These are phyloP conservation scores for Romanogobio albipinnatus DNA, from an alignment of 2,113 vertebrate genomes.

Conservation along the genomic window DNA sequence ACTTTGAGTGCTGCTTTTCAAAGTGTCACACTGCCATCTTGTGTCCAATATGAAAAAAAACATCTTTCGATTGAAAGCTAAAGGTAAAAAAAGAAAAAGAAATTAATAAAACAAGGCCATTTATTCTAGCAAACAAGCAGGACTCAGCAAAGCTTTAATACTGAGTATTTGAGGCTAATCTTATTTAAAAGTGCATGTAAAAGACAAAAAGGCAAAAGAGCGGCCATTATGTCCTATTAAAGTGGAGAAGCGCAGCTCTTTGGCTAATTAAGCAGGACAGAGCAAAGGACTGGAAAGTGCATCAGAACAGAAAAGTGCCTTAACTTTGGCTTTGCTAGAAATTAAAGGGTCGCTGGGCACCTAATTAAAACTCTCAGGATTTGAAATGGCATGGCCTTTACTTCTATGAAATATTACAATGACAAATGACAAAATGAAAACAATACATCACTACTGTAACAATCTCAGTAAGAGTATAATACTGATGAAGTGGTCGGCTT, in stretches of 20 bases:
- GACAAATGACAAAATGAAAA: conserved; percentile 32
- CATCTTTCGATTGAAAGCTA: neutral
- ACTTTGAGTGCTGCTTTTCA: neutral
- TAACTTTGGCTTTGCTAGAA: conserved; percentile 35
- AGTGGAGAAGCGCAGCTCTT: neutral
- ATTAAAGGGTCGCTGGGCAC: conserved; percentile 37
- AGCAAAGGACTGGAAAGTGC: conserved; percentile 31
- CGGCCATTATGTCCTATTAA: conserved; percentile 34
- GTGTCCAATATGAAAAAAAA: conserved; percentile 23
- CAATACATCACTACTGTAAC: conserved; percentile 35
- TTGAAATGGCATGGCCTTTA: conserved; percentile 16
- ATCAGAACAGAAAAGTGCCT: conserved; percentile 17
- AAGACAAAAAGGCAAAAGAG: conserved; percentile 31
- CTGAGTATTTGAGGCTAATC: neutral
- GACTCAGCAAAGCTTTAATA: neutral
- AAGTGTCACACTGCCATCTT: conserved; percentile 58
- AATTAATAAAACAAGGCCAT: neutral
- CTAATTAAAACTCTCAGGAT: conserved; percentile 34
- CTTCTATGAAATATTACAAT: conserved; percentile 24
- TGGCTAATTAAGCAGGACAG: conserved; percentile 21
- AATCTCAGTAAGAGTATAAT: conserved; percentile 21
- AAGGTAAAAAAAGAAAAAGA: neutral
- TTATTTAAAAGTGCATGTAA: conserved; percentile 36
- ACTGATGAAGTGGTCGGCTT: conserved; percentile 27
- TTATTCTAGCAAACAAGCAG: neutral